These are phyloP conservation scores for Threskiornis aethiopicus DNA, from an alignment of 2,797 vertebrate genomes.

Conservation along the genomic window DNA sequence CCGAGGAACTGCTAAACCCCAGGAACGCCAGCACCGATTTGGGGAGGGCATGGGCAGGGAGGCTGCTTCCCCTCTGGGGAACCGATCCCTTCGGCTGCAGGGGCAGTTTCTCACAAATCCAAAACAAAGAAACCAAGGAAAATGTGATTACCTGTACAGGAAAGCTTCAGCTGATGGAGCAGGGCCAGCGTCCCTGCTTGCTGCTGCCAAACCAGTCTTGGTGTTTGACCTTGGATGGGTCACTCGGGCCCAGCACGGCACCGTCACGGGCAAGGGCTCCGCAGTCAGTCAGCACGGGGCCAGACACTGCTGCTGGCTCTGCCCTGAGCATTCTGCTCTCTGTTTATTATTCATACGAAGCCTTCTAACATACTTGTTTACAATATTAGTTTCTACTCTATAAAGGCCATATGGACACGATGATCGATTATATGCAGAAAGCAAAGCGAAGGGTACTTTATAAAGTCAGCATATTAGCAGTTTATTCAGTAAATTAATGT, in stretches of 20 bases:
- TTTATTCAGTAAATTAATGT: background rate
- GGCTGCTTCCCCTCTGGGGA: background rate
- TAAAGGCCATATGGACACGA: accelerated
- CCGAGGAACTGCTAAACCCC: background rate
- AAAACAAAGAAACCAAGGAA: background rate
- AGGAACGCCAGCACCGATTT: accelerated
- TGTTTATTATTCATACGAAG: background rate
- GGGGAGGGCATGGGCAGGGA: background rate
- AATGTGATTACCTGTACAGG: background rate
- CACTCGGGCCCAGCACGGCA: background rate
- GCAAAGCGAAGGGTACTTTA: background rate
- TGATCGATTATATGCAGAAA: background rate
- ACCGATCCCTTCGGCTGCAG: background rate
- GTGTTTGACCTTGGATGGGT: background rate
- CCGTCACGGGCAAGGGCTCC: background rate
- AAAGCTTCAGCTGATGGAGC: background rate
- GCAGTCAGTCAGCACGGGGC: background rate
- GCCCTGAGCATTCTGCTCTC: background rate
- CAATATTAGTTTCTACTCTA: background rate
- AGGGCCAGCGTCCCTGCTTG: background rate
- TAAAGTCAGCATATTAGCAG: background rate
- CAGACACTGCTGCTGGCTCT: background rate
- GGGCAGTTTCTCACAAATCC: background rate
- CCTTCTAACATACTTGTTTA: background rate
- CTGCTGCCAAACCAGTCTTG: background rate